A percentile compares a stretch with the other conserved stretches of the same genome.
Conservation (phyloP, 2,797 vertebrate species). For the Selene dorsalis region DNA sequence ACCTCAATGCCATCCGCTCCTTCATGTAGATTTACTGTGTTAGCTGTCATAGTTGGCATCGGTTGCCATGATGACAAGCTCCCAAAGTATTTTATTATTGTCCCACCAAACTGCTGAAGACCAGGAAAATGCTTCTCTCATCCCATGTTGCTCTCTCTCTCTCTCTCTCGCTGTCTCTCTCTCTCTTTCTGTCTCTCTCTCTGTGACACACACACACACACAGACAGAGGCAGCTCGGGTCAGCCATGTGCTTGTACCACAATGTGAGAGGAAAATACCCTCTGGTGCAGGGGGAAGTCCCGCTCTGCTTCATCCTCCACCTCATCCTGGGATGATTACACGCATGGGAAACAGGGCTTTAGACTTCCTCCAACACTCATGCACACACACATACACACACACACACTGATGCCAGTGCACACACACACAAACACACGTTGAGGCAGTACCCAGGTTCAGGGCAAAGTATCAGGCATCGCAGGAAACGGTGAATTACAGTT, state of each 20-base stretch:
- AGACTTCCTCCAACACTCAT: slow-evolving; percentile 76
- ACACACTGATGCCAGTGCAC: slow-evolving; percentile 56
- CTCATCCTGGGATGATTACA: slow-evolving; percentile 85
- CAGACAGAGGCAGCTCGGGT: slow-evolving; percentile 66
- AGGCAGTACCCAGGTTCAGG: slow-evolving; percentile 49
- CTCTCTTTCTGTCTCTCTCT: slow-evolving; percentile 11
- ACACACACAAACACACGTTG: slow-evolving; percentile 42
- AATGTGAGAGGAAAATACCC: slow-evolving; percentile 84
- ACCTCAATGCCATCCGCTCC: slow-evolving; percentile 18
- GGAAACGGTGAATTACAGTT: slow-evolving; percentile 66
- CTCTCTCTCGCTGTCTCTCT: slow-evolving; percentile 7
- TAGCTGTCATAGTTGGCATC: slow-evolving; percentile 37
- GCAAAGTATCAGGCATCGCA: slow-evolving; percentile 64
- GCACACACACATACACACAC: slow-evolving; percentile 35
- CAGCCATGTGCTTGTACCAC: slow-evolving; percentile 80
- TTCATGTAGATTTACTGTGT: slow-evolving; percentile 25
- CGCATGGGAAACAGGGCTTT: slow-evolving; percentile 80
- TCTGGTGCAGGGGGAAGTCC: slow-evolving; percentile 84
- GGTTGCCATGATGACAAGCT: slow-evolving; percentile 35
- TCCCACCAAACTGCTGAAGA: slow-evolving; percentile 34
- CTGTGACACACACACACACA: slow-evolving; percentile 9
- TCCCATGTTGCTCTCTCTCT: slow-evolving; percentile 32
- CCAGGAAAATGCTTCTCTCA: slow-evolving; percentile 10
- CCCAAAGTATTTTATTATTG: slow-evolving; percentile 44
- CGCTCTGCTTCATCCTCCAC: slow-evolving; percentile 79